These are phyloP conservation scores for Perdita meconis DNA, from an alignment of 2,888 invertebrate species.

Conservation along the genomic window DNA sequence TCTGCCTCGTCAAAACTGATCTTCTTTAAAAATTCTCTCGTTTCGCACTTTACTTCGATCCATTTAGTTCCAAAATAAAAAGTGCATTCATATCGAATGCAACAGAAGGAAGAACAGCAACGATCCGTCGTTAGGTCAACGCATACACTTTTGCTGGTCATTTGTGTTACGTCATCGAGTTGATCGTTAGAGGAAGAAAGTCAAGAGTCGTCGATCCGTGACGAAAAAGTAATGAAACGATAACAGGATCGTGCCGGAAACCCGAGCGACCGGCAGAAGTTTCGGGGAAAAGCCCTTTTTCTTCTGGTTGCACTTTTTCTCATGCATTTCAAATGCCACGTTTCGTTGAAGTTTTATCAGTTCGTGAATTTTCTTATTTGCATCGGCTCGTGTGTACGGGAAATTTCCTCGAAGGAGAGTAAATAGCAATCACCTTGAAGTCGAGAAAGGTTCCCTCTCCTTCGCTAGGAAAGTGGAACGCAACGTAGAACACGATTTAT, in stretches of 20 bases:
- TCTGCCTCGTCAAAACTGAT: no score
- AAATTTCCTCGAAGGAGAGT: slow-evolving; percentile 23
- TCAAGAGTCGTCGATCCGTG: slow-evolving; percentile 33
- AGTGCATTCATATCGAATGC: slow-evolving; percentile 4
- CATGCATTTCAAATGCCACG: slow-evolving; percentile 48
- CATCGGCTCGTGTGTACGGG: slow-evolving; percentile 3
- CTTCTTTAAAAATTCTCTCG: no score
- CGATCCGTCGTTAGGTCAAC: slow-evolving; percentile 17
- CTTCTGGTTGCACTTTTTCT: slow-evolving; percentile 32
- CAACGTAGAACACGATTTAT: background rate
- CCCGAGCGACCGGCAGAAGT: slow-evolving; percentile 17
- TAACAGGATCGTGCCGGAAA: background rate
- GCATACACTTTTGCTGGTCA: slow-evolving; percentile 36
- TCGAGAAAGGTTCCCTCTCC: slow-evolving; percentile 27
- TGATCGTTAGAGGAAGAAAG: slow-evolving; percentile 39
- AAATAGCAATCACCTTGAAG: slow-evolving; percentile 25
- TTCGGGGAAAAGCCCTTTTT: slow-evolving; percentile 11
- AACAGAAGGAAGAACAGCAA: background rate
- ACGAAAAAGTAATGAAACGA: slow-evolving; percentile 5
- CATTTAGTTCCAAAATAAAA: slow-evolving; percentile 7
- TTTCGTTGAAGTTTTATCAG: slow-evolving; percentile 29
- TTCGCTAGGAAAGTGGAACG: slow-evolving; percentile 28
- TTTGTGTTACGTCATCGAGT: slow-evolving; percentile 51
- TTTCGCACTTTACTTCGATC: background rate
- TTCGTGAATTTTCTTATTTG: slow-evolving; percentile 43